These are phyloP conservation scores for Cyphomyrus discorhynchus DNA, from an alignment of 2,113 vertebrate species.

Conservation along the genomic window DNA sequence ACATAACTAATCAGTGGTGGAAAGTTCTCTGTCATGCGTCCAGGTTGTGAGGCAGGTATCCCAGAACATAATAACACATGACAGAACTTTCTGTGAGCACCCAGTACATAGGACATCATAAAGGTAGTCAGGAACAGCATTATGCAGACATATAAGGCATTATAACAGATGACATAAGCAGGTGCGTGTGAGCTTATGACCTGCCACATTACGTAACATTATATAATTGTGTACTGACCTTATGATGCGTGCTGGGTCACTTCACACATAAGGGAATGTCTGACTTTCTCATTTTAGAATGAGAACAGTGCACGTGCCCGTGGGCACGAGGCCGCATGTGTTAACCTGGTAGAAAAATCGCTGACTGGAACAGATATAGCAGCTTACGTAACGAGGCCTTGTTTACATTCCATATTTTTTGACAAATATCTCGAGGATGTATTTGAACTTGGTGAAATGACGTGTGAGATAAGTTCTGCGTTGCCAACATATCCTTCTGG, in stretches of 20 bases:
- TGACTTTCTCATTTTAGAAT: not conserved
- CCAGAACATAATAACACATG: not conserved
- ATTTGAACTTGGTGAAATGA: not conserved
- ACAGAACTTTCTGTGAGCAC: not conserved
- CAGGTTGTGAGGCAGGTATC: not conserved
- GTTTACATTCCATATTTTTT: conserved; percentile 2
- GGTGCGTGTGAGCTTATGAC: not conserved
- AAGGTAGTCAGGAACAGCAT: not conserved
- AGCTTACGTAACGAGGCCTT: not conserved
- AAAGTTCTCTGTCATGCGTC: not conserved
- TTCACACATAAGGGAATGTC: not conserved
- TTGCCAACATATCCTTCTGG: not conserved
- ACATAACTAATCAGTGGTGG: not conserved
- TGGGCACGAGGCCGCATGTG: not conserved
- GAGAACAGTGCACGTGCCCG: not conserved
- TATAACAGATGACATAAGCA: not conserved
- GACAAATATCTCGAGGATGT: not conserved
- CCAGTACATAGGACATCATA: not conserved
- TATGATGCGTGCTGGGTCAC: not conserved
- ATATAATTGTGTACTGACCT: not conserved
- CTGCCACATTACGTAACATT: not conserved
- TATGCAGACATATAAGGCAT: not conserved
- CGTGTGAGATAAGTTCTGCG: not conserved
- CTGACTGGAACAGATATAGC: not conserved
- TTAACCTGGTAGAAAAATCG: not conserved